Percentiles rank a stretch among this genome's conserved stretches.
These are phyloP conservation scores for Calycopis cecrops DNA, from an alignment of 1,140 invertebrate genomes.

Conservation along the genomic window DNA sequence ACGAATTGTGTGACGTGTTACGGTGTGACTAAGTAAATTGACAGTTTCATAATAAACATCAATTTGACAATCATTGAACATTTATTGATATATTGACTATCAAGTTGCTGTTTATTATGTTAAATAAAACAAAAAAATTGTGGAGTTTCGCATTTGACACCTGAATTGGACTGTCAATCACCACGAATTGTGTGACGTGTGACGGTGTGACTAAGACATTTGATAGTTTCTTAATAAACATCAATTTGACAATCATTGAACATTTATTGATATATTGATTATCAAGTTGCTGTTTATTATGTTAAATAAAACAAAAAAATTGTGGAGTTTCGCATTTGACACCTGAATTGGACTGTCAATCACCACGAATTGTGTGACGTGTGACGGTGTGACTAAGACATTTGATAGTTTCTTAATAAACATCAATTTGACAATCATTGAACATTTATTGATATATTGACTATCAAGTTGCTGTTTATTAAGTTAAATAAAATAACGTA, in stretches of 20 bases:
- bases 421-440: no score
- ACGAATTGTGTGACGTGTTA: conserved; percentile 2
- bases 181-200: conserved; percentile 1
- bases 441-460: no score
- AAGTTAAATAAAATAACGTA: no score
- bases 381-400: conserved; percentile 21
- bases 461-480: no score
- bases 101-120: no score
- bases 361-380: conserved; percentile 10
- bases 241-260: no score
- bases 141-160: conserved; percentile 24
- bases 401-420: conserved; percentile 9
- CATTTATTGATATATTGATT: no score
- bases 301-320: no score
- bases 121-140: no score
- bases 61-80: no score
- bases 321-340: conserved; percentile 24
- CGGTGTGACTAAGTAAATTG: conserved; percentile 23
- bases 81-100: no score
- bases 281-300: no score
- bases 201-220: conserved; percentile 24
- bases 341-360: conserved; percentile 26
- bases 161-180: conserved; percentile 26
- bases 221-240: background rate
- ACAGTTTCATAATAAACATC: background rate